Conservation (phyloP, 1,140 invertebrate genomes). For the Diachasma alloeum region DNA sequence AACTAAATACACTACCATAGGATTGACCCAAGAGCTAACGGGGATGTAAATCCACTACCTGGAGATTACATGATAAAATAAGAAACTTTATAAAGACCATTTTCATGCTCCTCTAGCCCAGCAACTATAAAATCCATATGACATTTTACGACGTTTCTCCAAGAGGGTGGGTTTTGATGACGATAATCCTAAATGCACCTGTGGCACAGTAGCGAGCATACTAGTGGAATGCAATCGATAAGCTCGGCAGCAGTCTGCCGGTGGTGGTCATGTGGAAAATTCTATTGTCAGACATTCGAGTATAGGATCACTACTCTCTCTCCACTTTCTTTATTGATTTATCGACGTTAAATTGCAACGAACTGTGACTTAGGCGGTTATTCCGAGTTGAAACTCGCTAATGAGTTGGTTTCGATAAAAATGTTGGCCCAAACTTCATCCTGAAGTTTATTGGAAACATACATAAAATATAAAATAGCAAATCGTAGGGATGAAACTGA, state of each 20-base stretch:
- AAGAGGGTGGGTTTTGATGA: background rate
- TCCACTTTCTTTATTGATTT: conserved; percentile 2
- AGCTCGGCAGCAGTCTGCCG: background rate
- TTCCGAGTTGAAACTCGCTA: no score
- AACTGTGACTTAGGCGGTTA: background rate
- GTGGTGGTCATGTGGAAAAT: conserved; percentile 9
- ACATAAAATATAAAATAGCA: no score
- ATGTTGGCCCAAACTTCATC: no score
- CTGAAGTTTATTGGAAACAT: no score
- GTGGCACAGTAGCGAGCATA: background rate
- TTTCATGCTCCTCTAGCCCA: background rate
- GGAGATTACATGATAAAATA: background rate
- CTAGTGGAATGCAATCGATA: background rate
- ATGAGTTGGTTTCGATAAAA: no score
- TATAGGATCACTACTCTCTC: background rate
- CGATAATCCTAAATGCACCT: background rate
- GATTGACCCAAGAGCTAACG: background rate
- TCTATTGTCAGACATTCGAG: conserved; percentile 8
- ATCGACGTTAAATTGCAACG: background rate
- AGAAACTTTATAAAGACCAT: background rate
- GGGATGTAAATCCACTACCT: background rate
- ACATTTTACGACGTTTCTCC: background rate
- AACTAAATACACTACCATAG: background rate
- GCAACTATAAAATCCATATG: background rate
- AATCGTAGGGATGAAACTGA: no score